A percentile compares a stretch with the other conserved stretches of the same genome.
phyloP scores from a whole-genome alignment of 2,888 invertebrate species.

The Aphidoletes aphidimyza region DNA sequence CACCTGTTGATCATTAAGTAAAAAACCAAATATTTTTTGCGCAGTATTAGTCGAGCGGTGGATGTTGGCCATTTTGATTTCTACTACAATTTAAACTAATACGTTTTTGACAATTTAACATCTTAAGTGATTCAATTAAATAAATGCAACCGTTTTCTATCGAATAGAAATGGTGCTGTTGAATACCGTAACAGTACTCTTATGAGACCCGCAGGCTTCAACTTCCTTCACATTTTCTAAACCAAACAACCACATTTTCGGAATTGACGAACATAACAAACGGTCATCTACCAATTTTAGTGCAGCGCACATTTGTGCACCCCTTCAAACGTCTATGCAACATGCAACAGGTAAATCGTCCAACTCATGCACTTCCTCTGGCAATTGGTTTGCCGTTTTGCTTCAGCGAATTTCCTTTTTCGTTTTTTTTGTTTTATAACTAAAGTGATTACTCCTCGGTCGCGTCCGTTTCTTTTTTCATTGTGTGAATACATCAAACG shows the following conservation, averaged over 20 bases:
- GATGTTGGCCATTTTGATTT: too few species aligned
- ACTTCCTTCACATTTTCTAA: not conserved
- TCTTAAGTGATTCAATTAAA: too few species aligned
- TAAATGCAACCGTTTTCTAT: too few species aligned
- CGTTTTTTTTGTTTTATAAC: not conserved
- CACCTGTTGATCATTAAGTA: not conserved
- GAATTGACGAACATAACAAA: not conserved
- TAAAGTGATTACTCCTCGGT: too few species aligned
- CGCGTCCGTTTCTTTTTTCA: not conserved
- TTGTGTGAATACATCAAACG: not conserved
- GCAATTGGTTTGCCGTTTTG: not conserved
- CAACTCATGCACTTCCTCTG: constrained; percentile 28
- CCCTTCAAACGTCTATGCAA: not conserved
- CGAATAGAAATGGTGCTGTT: too few species aligned
- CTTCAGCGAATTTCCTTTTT: constrained; percentile 20
- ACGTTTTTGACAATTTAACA: too few species aligned
- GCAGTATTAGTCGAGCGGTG: too few species aligned
- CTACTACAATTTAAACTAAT: too few species aligned
- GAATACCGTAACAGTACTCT: too few species aligned
- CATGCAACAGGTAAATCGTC: not conserved
- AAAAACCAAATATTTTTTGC: too few species aligned
- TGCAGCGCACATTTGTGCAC: not conserved
- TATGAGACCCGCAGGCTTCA: not conserved
- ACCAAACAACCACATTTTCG: not conserved
- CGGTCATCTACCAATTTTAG: too few species aligned